Evolutionary conservation across 2,888 invertebrate species (phyloP).

Genomic region (Phyllotreta cruciferae): DNA sequence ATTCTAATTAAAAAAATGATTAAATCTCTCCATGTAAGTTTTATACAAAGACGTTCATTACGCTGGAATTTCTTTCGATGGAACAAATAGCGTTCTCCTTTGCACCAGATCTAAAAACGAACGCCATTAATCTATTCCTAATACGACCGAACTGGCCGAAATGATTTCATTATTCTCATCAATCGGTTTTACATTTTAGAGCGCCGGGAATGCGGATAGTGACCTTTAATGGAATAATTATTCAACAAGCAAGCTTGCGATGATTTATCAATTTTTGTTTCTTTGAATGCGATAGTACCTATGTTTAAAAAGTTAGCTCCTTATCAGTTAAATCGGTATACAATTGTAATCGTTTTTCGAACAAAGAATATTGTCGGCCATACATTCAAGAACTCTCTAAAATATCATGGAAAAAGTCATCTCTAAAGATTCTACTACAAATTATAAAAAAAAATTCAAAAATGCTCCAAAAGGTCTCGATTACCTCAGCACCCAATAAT

Average conservation of each 20-base stretch:
- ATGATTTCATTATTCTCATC: conserved; percentile 24
- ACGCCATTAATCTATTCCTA: conserved; percentile 18
- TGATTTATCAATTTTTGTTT: conserved; percentile 23
- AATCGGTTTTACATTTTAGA: conserved; percentile 25
- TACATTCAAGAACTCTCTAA: too few relatives aligned
- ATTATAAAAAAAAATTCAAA: too few relatives aligned
- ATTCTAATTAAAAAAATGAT: neutral
- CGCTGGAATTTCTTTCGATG: conserved; percentile 3
- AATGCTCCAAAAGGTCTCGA: too few relatives aligned
- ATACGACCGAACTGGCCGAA: conserved; percentile 32
- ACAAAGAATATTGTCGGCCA: too few relatives aligned
- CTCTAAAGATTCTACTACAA: too few relatives aligned
- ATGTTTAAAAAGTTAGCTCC: neutral
- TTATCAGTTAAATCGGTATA: neutral
- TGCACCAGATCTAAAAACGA: conserved; percentile 9
- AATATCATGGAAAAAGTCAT: too few relatives aligned
- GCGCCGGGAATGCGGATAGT: conserved; percentile 35
- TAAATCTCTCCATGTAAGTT: too few relatives aligned
- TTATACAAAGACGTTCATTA: conserved; percentile 2
- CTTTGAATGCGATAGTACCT: neutral
- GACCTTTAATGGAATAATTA: conserved; percentile 38
- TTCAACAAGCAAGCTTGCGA: conserved; percentile 13
- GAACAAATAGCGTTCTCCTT: conserved; percentile 4
- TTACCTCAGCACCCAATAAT: too few relatives aligned
- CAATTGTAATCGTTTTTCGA: too few relatives aligned